A percentile compares a stretch with the other conserved stretches of the same genome.
phyloP scores from a whole-genome alignment of 1,140 invertebrate species.

The Drosophila hydei region DNA sequence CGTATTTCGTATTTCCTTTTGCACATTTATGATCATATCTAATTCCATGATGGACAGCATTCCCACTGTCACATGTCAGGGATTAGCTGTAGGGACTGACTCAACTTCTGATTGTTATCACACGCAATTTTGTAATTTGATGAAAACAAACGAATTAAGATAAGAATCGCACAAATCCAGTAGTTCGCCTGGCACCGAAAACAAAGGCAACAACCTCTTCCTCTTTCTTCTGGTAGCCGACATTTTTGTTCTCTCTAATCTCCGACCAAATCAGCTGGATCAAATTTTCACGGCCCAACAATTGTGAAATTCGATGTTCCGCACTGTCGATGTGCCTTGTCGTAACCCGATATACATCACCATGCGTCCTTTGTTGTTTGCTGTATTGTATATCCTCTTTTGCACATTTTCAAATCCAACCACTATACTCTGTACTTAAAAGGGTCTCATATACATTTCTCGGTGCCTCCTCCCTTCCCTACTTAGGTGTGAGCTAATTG shows the following conservation, averaged over 20 bases:
- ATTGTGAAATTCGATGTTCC: constrained; percentile 59
- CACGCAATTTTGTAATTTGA: constrained; percentile 83
- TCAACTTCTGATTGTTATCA: constrained; percentile 73
- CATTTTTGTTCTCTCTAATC: constrained; percentile 36
- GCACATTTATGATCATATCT: constrained; percentile 78
- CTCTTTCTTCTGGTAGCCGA: neutral
- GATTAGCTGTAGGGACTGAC: constrained; percentile 57
- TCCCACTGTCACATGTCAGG: constrained; percentile 60
- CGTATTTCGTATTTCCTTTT: constrained; percentile 42
- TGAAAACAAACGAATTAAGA: constrained; percentile 83
- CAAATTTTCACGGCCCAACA: constrained; percentile 37
- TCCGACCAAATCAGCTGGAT: constrained; percentile 30
- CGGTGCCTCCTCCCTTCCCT: neutral
- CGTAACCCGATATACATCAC: constrained; percentile 65
- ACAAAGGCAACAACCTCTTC: constrained; percentile 31
- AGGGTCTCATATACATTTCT: neutral
- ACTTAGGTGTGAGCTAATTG: constrained; percentile 26
- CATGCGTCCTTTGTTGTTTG: neutral
- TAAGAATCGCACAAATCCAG: constrained; percentile 70
- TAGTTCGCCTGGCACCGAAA: constrained; percentile 37
- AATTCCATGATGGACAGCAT: constrained; percentile 70
- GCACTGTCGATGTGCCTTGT: constrained; percentile 8
- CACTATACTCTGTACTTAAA: constrained; percentile 20
- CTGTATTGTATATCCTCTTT: constrained; percentile 30
- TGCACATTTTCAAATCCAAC: constrained; percentile 40